These are phyloP conservation scores for Vidua macroura DNA, from an alignment of 2,113 vertebrate genomes.

Conservation along the genomic window DNA sequence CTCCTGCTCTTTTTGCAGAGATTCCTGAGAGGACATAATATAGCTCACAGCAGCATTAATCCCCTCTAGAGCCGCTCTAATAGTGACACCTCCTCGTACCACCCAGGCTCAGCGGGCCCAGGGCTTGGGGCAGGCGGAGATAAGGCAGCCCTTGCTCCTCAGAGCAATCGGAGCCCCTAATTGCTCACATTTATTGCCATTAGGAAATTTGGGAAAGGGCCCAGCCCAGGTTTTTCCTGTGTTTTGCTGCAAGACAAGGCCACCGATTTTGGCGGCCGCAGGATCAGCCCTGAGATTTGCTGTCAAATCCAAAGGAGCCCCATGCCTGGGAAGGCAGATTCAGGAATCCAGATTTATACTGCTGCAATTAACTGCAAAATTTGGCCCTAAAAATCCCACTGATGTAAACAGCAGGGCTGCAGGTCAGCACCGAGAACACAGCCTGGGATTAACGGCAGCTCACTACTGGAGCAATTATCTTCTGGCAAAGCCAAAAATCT, in stretches of 20 bases:
- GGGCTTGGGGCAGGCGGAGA: background rate
- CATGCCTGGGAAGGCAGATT: background rate
- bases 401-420: constrained; percentile 45
- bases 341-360: background rate
- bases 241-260: background rate
- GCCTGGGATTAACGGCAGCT: constrained; percentile 31
- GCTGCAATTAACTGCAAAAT: constrained; percentile 36
- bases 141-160: background rate
- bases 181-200: background rate
- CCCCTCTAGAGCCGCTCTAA: background rate
- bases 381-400: constrained; percentile 26
- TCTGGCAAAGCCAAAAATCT: constrained; percentile 11
- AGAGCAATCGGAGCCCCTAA: background rate
- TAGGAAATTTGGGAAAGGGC: constrained; percentile 5
- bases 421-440: constrained; percentile 50
- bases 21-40: constrained; percentile 22
- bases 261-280: rapidly evolving
- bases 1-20: background rate
- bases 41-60: constrained; percentile 22
- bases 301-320: background rate
- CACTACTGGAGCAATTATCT: constrained; percentile 50
- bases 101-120: background rate
- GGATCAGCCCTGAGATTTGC: background rate
- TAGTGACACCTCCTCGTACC: constrained; percentile 31
- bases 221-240: background rate